Evolutionary conservation across 1,140 invertebrate genomes (phyloP).

Genomic region (Marisa cornuarietis): DNA sequence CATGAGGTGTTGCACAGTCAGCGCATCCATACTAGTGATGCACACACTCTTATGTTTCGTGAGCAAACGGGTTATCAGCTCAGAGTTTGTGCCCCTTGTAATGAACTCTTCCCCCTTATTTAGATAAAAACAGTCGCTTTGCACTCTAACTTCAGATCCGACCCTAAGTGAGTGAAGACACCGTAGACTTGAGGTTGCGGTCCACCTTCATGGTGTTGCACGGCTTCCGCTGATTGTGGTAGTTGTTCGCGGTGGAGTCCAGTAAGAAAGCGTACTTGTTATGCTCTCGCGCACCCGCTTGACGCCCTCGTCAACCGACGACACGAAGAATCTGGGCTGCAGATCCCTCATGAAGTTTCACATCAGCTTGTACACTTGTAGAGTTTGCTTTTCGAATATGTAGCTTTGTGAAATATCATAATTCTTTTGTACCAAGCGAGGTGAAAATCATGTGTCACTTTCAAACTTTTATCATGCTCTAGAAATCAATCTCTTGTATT

Average conservation of each 20-base stretch:
- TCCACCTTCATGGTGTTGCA: conserved; percentile 89
- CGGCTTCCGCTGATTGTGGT: conserved; percentile 66
- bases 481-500: no score
- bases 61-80: no score
- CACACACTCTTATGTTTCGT: background rate
- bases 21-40: background rate
- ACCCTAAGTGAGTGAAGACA: conserved; percentile 88
- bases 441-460: no score
- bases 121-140: background rate
- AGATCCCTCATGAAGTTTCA: conserved; percentile 74
- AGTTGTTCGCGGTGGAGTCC: conserved; percentile 64
- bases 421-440: no score
- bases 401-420: conserved; percentile 75
- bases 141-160: conserved; percentile 68
- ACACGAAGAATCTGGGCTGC: conserved; percentile 51
- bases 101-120: no score
- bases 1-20: background rate
- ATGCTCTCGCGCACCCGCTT: conserved; percentile 57
- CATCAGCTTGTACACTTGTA: conserved; percentile 52
- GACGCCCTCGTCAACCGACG: conserved; percentile 49
- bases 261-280: conserved; percentile 72
- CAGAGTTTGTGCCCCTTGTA: no score
- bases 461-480: no score
- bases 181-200: conserved; percentile 93
- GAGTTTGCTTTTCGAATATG: conserved; percentile 74